A percentile compares a stretch with the other conserved stretches of the same genome.
These are phyloP conservation scores for Athene cunicularia DNA, from an alignment of 2,113 vertebrate species.

Conservation along the genomic window DNA sequence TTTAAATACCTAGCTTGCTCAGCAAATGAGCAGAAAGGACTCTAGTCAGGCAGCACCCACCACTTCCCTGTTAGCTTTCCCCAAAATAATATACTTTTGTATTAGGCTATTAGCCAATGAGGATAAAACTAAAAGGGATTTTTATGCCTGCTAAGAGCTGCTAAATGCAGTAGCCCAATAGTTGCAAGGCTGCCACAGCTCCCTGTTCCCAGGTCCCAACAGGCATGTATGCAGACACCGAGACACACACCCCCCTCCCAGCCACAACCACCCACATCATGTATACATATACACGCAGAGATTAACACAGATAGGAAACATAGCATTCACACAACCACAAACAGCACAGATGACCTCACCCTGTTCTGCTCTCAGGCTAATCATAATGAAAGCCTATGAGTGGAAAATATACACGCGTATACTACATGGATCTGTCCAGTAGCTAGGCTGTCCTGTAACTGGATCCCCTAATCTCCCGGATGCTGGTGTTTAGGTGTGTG, in stretches of 20 bases:
- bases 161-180: neutral
- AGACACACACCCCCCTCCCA: neutral
- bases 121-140: neutral
- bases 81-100: neutral
- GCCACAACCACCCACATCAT: too few relatives aligned
- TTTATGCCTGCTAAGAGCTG: neutral
- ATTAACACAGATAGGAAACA: too few relatives aligned
- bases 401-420: neutral
- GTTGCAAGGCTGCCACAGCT: neutral
- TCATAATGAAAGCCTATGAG: neutral
- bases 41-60: neutral
- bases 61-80: neutral
- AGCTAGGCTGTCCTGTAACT: neutral
- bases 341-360: neutral
- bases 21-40: neutral
- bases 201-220: too few relatives aligned
- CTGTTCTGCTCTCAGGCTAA: neutral
- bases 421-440: neutral
- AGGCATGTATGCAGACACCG: neutral
- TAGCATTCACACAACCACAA: neutral
- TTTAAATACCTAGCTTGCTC: neutral
- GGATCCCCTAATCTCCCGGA: neutral
- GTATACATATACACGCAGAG: rapidly evolving
- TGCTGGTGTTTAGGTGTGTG: neutral
- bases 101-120: neutral